Evolutionary conservation across 2,888 invertebrate genomes (phyloP), one percentile per base, ranked within the genome.

Genomic region (Pseudolycoriella hygida): DNA sequence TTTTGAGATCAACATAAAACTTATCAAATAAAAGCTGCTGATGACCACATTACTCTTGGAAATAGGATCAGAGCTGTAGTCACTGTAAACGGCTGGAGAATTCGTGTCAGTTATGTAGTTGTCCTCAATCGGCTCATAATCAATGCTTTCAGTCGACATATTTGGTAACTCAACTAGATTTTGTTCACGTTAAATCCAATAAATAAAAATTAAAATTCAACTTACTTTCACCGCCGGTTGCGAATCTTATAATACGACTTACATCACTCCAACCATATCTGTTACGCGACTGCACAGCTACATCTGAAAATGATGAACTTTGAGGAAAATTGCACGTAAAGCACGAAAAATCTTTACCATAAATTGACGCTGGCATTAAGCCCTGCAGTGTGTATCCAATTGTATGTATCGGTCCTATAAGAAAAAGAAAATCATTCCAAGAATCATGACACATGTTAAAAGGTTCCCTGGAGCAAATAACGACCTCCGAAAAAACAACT

Each of bases 221-320:
- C 60, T 58, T 68, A 84, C 84, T 73, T 64, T 77, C 76, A 19
- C 81, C 79, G 43, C 76, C 74, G 0, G 87, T 87, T 12, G 82
- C 76, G 56, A 88, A 87, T 56, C 79, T 74, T 46, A 83, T 67
- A 42, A 81, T 69, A 2, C 77, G 72, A 11, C 85, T 85, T 0
- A 78, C 77, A 52, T 80, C 79, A 53, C 86, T 86, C 82, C 82
- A 84, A n/a, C 88, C 87, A 55, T 78, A 86, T 55, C 79, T 73
- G 61, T 88, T 88, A 58, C 85, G 74, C 1, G 85, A 82, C n/a
- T 77, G 71, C 2, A 87, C 73, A 1, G 78, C 67, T 1, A 81
- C 83, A 64, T 88, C 86, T 25, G 25, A 25, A 25, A 25, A 25
- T 6, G 4, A 8, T 8, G 8, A 25, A 25, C 25, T n/a, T n/a